Base-by-base conservation (phyloP, 2,797 vertebrate genomes). In the Glyptemys insculpta region DNA sequence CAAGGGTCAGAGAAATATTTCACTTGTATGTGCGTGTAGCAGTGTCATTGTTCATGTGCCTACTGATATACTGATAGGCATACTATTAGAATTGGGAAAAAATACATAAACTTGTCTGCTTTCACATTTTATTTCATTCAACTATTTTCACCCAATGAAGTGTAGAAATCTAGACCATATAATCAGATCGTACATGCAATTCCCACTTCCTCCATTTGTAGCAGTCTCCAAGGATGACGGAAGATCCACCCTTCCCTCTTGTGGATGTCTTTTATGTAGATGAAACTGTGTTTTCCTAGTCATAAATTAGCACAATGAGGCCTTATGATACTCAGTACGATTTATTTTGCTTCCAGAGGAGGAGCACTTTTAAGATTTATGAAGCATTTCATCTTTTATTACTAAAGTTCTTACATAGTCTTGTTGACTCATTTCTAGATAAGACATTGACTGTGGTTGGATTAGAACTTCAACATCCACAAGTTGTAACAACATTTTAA, bases 381-480 rank as follows among this genome's bases (percentile, higher is more conserved):
- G 49, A 80, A 74, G 15, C 12, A 80, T 92, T 93, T 93, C 3
- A 56, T 21, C 18, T 92, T 96, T 89, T 93, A 87, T 87, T 81
- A 44, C 12, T 6, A 29, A 82, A 94, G 5, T 25, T 52, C 82
- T 89, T 85, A 56, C 4, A 3, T 19, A 81, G 59, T 91, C 8
- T 89, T 5, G 8, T 9, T 4, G 12, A 74, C 29, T 44, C 31
- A 89, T 90, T 82, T 80, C 25, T 54, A 78, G 52, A 74, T 89
- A 41, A 56, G 72, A 49, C 49, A 25, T 37, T 76, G 68, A 34
- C 18, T 29, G 29, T 21, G 4, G 25, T 91, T 95, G 87, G 37
- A 82, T 80, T 90, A 76, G 65, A 56, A 89, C 21, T n/a, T 44
- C 88, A 68, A 50, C 21, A 74, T 89, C n/a, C 86, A 31, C 11